Base-by-base conservation (phyloP, 2,113 vertebrate genomes). In the Hippocampus mohnikei region DNA sequence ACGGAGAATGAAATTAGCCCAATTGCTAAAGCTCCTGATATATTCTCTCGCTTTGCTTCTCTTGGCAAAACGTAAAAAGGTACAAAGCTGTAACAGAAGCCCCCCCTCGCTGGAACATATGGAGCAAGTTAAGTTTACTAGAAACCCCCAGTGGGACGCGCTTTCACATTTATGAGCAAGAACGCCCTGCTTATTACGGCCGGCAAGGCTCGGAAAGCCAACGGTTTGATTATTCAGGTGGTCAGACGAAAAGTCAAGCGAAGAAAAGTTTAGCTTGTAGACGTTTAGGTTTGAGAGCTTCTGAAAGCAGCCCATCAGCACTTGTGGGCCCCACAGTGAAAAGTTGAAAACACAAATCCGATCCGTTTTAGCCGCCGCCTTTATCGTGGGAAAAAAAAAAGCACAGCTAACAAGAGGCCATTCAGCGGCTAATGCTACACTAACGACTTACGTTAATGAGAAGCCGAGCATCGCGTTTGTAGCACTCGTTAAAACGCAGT, bases 101-200 rank as follows among this genome's bases (percentile, higher is more conserved):
- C 59, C 18, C 23, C 66, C 74, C 80, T 71, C 10, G 72, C 77
- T 48, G 41, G 67, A 82, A 85, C 91, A 92, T 87, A 75, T 92
- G 91, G 86, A 87, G 86, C 82, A 81, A 89, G 79, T 91, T 89
- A 89, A 68, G 72, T 72, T 67, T 67, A 61, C 71, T 60, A 48
- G 82, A 66, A 75, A 41, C 75, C 74, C 76, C 73, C 56, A 44
- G 66, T 23, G 72, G 40, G 59, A 74, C 63, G 46, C 23, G 63
- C 64, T 67, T 80, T 80, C 75, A 81, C 82, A 72, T 87, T 83
- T 80, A 87, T 72, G 41, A 44, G 63, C 74, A 68, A 70, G 33
- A 74, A 75, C 79, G 73, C 56, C 63, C 73, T 55, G 73, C 77
- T n/a, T n/a, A n/a, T n/a, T n/a, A n/a, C 20, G 50, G 8, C 21